phyloP scores from a whole-genome alignment of 2,113 vertebrate genomes.

The Phoenicopterus ruber region DNA sequence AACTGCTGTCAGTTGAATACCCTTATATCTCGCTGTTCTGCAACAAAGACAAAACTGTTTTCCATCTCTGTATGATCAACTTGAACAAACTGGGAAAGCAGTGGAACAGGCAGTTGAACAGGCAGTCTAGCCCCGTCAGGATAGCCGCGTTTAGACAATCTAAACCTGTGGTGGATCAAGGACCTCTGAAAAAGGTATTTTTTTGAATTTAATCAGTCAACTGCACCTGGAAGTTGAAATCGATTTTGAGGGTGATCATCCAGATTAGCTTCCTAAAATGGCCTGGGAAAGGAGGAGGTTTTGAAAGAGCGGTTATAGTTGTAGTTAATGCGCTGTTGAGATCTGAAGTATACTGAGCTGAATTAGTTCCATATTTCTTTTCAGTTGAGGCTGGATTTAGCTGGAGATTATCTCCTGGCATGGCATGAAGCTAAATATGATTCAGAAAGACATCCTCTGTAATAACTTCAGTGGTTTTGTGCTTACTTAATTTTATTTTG shows the following conservation, averaged over 20 bases:
- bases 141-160: not conserved
- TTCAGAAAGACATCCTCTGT: not conserved
- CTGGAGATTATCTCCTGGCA: conserved; percentile 15
- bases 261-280: not conserved
- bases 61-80: not conserved
- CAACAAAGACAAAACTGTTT: not conserved
- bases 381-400: not conserved
- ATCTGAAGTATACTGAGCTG: not conserved
- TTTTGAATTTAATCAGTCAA: not conserved
- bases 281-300: not conserved
- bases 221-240: not conserved
- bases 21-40: not conserved
- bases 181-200: not conserved
- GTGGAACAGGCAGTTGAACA: not conserved
- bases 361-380: not conserved
- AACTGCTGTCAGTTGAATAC: not conserved
- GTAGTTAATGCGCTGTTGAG: not conserved
- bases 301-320: not conserved
- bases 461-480: not conserved
- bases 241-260: not conserved
- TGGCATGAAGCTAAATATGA: conserved; percentile 1
- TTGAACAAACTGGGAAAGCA: not conserved
- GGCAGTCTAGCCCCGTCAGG: not conserved
- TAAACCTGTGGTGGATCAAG: not conserved
- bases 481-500: conserved; percentile 39